Evolutionary conservation across 2,113 vertebrate species (phyloP).

Genomic region (Noctilio leporinus): DNA sequence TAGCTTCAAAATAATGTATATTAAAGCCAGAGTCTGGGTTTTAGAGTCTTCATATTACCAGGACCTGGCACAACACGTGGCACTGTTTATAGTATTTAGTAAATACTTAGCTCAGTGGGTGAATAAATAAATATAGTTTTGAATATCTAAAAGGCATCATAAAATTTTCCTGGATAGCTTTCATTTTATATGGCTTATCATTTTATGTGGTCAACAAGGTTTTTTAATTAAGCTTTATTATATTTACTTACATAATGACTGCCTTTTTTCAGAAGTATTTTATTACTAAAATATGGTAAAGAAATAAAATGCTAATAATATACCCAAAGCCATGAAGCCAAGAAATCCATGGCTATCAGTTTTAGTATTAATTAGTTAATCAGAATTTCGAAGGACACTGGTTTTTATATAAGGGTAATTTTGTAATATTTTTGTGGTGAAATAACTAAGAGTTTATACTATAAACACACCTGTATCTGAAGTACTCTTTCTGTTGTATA

Average conservation of each 20-base stretch:
- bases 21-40: not conserved
- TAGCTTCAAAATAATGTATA: not conserved
- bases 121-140: not conserved
- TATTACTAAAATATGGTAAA: constrained; percentile 19
- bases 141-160: not conserved
- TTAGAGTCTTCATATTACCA: not conserved
- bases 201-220: not conserved
- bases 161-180: constrained; percentile 1
- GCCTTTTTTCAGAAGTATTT: constrained; percentile 6
- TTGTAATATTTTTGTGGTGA: constrained; percentile 15
- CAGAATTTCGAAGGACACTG: not conserved
- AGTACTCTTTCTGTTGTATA: not conserved
- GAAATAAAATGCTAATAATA: constrained; percentile 25
- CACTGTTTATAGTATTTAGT: not conserved
- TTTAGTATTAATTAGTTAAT: constrained; percentile 1
- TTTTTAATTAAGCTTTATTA: constrained; percentile 27
- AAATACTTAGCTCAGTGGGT: not conserved
- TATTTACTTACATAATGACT: not conserved
- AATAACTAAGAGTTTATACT: not conserved
- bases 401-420: constrained; percentile 3
- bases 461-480: not conserved
- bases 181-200: not conserved
- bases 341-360: not conserved
- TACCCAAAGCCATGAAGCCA: not conserved
- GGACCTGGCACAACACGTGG: not conserved